Conservation (phyloP, 2,113 vertebrate genomes). For the Zosterops borbonicus region DNA sequence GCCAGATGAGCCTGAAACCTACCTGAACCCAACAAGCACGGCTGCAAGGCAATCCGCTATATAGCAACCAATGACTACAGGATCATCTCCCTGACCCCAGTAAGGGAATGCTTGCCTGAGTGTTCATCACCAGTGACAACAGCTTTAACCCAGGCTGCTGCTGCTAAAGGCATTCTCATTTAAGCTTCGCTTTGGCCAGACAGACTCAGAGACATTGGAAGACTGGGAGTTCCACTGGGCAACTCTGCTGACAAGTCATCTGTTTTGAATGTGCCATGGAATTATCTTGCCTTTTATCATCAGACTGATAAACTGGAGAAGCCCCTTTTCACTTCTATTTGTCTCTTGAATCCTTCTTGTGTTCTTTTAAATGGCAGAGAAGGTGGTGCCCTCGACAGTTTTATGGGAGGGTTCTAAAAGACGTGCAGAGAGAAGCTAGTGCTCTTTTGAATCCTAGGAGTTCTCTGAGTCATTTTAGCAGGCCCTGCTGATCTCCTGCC, state of each 20-base stretch:
- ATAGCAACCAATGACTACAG: background rate
- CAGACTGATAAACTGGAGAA: background rate
- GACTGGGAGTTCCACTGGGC: background rate
- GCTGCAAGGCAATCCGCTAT: accelerated
- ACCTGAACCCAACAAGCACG: background rate
- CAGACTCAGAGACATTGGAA: accelerated
- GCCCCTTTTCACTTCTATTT: background rate
- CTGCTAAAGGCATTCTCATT: background rate
- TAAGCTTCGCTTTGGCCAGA: background rate
- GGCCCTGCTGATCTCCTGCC: background rate
- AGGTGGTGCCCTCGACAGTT: background rate
- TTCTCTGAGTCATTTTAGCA: background rate
- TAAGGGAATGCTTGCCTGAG: accelerated
- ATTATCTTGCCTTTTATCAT: background rate
- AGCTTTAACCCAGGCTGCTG: background rate
- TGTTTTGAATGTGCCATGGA: background rate
- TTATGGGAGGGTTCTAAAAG: background rate
- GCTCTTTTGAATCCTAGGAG: background rate
- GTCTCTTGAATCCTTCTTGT: background rate
- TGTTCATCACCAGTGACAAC: background rate
- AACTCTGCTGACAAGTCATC: background rate
- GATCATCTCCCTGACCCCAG: background rate
- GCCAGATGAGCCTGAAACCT: background rate
- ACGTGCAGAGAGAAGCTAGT: background rate
- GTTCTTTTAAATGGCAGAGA: background rate